A percentile compares a stretch with the other conserved stretches of the same genome.
These are phyloP conservation scores for Andrena bicolor DNA, from an alignment of 2,888 invertebrate genomes.

Conservation along the genomic window DNA sequence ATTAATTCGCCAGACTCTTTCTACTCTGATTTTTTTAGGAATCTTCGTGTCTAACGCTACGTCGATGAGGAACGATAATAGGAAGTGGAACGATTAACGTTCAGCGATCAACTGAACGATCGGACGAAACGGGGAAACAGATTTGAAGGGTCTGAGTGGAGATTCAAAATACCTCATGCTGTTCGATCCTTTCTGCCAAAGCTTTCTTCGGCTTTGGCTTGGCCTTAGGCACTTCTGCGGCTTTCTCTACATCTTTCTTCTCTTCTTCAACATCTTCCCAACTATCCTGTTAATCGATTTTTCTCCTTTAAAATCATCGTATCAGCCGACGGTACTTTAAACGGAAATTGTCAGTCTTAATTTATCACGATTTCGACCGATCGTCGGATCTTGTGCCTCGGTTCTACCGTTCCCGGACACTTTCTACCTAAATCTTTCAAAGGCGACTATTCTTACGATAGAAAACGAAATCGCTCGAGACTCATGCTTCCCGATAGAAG, in stretches of 20 bases:
- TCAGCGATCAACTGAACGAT: not conserved
- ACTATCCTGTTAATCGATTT: slow-evolving; percentile 89
- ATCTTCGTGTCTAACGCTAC: not conserved
- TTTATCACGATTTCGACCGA: too few species aligned
- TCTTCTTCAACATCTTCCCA: slow-evolving; percentile 97
- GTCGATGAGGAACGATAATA: not conserved
- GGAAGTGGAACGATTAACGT: not conserved
- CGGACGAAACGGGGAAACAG: not conserved
- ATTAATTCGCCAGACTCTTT: not conserved
- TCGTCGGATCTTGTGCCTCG: too few species aligned
- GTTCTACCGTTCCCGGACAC: too few species aligned
- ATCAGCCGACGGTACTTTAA: not conserved
- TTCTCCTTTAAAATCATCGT: slow-evolving; percentile 17
- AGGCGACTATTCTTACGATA: too few species aligned
- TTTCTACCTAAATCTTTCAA: too few species aligned
- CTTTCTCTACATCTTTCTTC: slow-evolving; percentile 91
- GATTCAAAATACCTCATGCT: slow-evolving; percentile 90
- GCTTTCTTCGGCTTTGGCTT: slow-evolving; percentile 91
- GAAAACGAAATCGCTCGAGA: too few species aligned
- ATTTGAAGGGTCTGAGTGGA: not conserved
- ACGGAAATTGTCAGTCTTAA: slow-evolving; percentile 1
- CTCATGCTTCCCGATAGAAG: too few species aligned
- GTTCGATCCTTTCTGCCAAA: slow-evolving; percentile 93
- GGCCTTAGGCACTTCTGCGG: slow-evolving; percentile 87
- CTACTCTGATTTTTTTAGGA: not conserved